Base-by-base conservation (phyloP, 1,140 invertebrate species). In the Prorops nasuta region DNA sequence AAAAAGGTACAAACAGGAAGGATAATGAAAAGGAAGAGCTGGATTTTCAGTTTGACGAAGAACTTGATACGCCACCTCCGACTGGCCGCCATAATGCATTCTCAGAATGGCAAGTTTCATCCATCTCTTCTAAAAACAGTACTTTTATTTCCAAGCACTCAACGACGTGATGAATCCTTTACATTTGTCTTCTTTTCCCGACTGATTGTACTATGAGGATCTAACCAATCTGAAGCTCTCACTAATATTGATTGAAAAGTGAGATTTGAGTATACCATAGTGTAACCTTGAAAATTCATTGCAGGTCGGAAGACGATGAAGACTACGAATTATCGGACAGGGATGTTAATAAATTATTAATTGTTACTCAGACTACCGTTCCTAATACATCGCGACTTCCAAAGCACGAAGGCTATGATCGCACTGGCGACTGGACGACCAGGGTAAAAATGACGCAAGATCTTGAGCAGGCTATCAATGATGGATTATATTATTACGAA, bases 21-120 rank as follows among this genome's bases (percentile, higher is more conserved):
- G 72, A 66, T 56, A 77, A 81, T 59, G 83, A 87, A 71, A 83
- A 86, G 50, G 92, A 95, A 73, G 94, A 98, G 71, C 76, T 98
- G 47, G 91, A 96, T 72, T 98, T 98, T 79, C 90, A 96, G 78
- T 96, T 98, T 78, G 96, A 98, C 71, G 94, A 98, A 78, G 96
- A 98, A 72, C 77, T 96, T 28, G 89, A 93, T 54, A 81, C 85
- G 48, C 79, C 83, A 47, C 77, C 84, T 15, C 84, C 87, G 16
- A 82, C 81, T 49, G 87, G 84, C 66, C 84, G 90, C 53, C 84
- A 88, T 45, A 92, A 95, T 78, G 89, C 87, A 37, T 96, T 95
- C 66, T 89, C 88, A 14, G 83, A 86, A 67, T 84, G 81, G 83
- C 84, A 67, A 63, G 68, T 66, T 50, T 37, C 20, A 9, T 17